phyloP scores from a whole-genome alignment of 1,140 invertebrate species.

The Tetraneura akinire region DNA sequence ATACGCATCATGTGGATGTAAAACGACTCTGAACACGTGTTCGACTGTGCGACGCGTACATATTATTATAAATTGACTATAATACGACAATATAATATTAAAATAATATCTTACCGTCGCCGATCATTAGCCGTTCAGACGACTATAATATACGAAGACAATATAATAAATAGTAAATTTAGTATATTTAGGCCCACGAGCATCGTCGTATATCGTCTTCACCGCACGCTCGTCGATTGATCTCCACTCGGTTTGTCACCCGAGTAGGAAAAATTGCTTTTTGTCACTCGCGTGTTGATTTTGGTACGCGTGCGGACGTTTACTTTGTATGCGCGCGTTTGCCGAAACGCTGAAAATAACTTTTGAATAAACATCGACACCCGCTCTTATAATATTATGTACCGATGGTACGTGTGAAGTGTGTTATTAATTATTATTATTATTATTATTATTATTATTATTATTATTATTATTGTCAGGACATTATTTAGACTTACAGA shows the following conservation, averaged over 20 bases:
- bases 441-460: no score
- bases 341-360: slow-evolving; percentile 26
- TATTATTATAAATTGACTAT: no score
- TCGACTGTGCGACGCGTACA: not conserved
- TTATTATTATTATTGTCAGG: no score
- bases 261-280: not conserved
- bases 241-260: not conserved
- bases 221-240: no score
- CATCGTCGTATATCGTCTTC: no score
- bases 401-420: no score
- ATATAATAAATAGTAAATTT: no score
- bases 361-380: not conserved
- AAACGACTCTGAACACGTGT: slow-evolving; percentile 46
- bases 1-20: not conserved
- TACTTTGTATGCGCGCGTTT: not conserved
- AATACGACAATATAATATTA: slow-evolving; percentile 16
- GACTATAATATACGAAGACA: no score
- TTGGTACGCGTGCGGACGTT: not conserved
- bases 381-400: no score
- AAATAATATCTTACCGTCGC: slow-evolving; percentile 7
- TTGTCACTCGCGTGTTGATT: not conserved
- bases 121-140: slow-evolving; percentile 28
- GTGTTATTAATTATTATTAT: no score
- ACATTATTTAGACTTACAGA: no score
- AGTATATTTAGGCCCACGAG: no score